Percentiles rank a stretch among this genome's conserved stretches.
phyloP scores from a whole-genome alignment of 2,797 vertebrate species.

The Coccyzus lansbergi region DNA sequence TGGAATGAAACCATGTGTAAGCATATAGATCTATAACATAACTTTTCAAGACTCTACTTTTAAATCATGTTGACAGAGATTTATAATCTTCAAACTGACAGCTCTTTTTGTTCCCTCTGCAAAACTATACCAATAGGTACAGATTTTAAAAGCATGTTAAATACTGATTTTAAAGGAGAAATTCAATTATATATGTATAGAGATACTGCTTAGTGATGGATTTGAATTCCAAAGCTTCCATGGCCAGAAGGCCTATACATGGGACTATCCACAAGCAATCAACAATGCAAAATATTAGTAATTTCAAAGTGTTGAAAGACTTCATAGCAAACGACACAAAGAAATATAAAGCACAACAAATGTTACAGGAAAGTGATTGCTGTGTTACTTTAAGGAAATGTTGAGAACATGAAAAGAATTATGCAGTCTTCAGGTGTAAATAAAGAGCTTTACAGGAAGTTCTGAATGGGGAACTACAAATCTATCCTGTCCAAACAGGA shows the following conservation, averaged over 20 bases:
- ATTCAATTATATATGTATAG: neutral
- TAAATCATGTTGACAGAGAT: neutral
- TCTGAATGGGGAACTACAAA: neutral
- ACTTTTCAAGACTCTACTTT: neutral
- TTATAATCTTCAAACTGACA: neutral
- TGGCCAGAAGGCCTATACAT: neutral
- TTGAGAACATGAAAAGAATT: neutral
- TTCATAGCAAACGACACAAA: neutral
- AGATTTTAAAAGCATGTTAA: neutral
- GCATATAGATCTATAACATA: neutral
- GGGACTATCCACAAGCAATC: neutral
- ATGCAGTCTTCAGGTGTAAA: neutral
- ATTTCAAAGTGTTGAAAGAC: neutral
- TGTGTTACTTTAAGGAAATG: neutral
- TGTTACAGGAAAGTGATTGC: neutral
- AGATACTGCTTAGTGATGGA: neutral
- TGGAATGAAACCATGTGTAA: neutral
- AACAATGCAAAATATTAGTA: neutral
- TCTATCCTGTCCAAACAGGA: neutral
- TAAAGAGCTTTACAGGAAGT: neutral
- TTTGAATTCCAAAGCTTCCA: neutral
- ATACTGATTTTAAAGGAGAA: neutral
- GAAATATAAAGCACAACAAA: neutral
- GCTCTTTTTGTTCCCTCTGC: neutral
- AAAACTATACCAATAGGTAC: neutral